phyloP scores from a whole-genome alignment of 2,797 vertebrate genomes.

The Xenops minutus region DNA sequence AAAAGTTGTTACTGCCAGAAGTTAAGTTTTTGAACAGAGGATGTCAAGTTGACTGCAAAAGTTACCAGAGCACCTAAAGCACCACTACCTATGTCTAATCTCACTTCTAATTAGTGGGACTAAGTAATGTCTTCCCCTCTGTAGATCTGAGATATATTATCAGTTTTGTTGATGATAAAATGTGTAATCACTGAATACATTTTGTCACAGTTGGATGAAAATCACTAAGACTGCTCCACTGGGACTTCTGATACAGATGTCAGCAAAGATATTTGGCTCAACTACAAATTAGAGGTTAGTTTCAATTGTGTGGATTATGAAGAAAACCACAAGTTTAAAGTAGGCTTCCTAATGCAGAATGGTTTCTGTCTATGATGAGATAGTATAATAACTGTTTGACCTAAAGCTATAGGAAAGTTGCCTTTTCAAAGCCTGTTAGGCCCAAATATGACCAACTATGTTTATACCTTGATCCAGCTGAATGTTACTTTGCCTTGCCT shows the following conservation, averaged over 20 bases:
- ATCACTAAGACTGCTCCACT: slow-evolving; percentile 3
- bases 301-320: slow-evolving; percentile 27
- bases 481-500: neutral
- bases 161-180: slow-evolving; percentile 36
- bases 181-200: slow-evolving; percentile 48
- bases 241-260: slow-evolving; percentile 55
- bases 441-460: neutral
- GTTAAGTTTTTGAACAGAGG: neutral
- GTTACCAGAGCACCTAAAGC: neutral
- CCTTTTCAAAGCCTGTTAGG: neutral
- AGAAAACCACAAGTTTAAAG: slow-evolving; percentile 40
- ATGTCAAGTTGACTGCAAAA: neutral
- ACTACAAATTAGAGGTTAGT: slow-evolving; percentile 38
- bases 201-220: slow-evolving; percentile 56
- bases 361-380: neutral
- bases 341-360: neutral
- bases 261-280: slow-evolving; percentile 48
- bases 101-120: neutral
- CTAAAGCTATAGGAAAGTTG: neutral
- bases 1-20: neutral
- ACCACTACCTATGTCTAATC: neutral
- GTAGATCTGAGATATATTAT: neutral
- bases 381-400: neutral
- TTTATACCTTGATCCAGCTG: neutral
- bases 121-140: neutral